Conservation (phyloP, 2,797 vertebrate genomes). For the Hydrophis major region DNA sequence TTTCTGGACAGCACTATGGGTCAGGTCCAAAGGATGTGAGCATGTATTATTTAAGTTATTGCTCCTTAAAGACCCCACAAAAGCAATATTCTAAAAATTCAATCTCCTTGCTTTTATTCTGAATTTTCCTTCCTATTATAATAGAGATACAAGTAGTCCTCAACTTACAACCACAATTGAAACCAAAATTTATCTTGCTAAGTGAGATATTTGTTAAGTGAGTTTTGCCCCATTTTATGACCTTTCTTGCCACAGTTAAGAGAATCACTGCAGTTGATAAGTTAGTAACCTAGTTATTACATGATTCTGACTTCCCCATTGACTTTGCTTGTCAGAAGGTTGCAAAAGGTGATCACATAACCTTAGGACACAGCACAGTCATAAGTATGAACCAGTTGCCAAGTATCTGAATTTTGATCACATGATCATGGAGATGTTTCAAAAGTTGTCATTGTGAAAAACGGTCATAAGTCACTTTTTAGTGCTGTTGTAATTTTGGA, state of each 20-base stretch:
- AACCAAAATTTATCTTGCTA: not conserved
- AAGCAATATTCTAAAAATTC: not conserved
- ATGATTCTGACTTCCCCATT: not conserved
- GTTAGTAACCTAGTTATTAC: not conserved
- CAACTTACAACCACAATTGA: not conserved
- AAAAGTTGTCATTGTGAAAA: not conserved
- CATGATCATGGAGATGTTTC: not conserved
- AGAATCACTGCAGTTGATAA: not conserved
- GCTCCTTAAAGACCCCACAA: not conserved
- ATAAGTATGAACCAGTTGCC: not conserved
- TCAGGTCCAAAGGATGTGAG: conserved; percentile 8
- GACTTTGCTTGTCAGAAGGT: not conserved
- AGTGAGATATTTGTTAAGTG: not conserved
- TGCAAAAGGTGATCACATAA: not conserved
- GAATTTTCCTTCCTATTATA: not conserved
- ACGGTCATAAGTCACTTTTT: not conserved
- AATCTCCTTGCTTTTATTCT: not conserved
- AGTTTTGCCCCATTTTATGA: not conserved
- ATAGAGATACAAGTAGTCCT: not conserved
- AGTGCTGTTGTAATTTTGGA: not conserved
- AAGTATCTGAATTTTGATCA: not conserved
- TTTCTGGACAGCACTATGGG: not conserved
- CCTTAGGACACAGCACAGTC: too few relatives aligned
- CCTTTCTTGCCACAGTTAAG: not conserved
- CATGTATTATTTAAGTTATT: not conserved